These are phyloP conservation scores for Drosophila ezoana DNA, from an alignment of 2,888 invertebrate species.

Conservation along the genomic window DNA sequence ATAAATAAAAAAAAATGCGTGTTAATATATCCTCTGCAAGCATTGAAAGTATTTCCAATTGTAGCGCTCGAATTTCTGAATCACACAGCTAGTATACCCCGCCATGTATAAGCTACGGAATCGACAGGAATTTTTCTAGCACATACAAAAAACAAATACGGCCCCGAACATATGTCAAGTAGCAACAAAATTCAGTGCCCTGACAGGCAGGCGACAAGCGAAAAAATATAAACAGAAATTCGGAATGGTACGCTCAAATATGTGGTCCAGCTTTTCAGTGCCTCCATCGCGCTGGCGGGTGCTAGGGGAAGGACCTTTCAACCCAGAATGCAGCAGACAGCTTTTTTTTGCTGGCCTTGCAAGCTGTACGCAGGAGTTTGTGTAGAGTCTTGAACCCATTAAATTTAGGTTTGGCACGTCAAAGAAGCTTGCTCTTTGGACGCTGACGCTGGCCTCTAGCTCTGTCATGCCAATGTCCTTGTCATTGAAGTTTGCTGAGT, in stretches of 20 bases:
- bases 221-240: conserved; percentile 19
- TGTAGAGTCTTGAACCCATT: conserved; percentile 32
- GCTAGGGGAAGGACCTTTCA: conserved; percentile 5
- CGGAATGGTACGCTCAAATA: conserved; percentile 46
- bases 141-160: conserved; percentile 24
- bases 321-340: conserved; percentile 51
- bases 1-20: too few relatives aligned
- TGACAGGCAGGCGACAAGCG: conserved; percentile 58
- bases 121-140: conserved; percentile 45
- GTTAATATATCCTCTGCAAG: too few relatives aligned
- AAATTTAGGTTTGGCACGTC: conserved; percentile 36
- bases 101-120: not conserved
- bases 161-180: conserved; percentile 58
- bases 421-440: conserved; percentile 20
- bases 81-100: conserved; percentile 12
- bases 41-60: not conserved
- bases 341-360: conserved; percentile 68
- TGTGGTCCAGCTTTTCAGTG: conserved; percentile 33
- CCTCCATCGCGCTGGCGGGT: not conserved
- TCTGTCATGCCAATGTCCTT: conserved; percentile 4
- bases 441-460: not conserved
- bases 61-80: not conserved
- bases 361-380: conserved; percentile 26
- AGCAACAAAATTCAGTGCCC: conserved; percentile 63
- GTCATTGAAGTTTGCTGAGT: conserved; percentile 58